A percentile compares a stretch with the other conserved stretches of the same genome.
Evolutionary conservation across 2,113 vertebrate species (phyloP).

Genomic region (Gymnogyps californianus): DNA sequence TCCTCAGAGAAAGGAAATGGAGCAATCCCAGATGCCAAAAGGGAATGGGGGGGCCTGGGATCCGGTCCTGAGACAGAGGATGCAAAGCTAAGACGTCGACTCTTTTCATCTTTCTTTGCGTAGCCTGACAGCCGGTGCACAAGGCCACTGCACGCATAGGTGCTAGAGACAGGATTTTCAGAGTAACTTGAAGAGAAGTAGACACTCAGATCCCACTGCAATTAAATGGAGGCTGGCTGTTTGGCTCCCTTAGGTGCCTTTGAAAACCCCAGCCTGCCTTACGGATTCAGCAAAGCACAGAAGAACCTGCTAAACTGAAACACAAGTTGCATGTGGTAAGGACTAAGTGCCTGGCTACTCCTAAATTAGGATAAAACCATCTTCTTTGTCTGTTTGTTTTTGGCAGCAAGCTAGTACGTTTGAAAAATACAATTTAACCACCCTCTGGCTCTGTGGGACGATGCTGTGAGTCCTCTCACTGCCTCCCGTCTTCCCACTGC

Average conservation of each 20-base stretch:
- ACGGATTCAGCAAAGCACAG: background rate
- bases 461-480: background rate
- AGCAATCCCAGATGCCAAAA: background rate
- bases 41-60: background rate
- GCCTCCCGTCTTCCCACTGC: background rate
- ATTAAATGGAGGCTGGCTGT: accelerated
- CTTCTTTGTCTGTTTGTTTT: background rate
- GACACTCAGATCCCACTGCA: background rate
- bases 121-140: background rate
- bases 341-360: background rate
- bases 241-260: background rate
- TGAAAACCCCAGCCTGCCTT: background rate
- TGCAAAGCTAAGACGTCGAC: background rate
- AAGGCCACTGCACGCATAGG: accelerated
- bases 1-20: background rate
- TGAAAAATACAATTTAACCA: background rate
- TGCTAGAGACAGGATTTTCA: background rate
- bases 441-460: background rate
- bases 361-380: background rate
- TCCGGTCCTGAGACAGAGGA: background rate
- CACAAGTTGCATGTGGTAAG: accelerated
- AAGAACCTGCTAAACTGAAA: background rate
- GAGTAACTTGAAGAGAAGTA: background rate
- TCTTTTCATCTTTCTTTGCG: background rate
- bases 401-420: background rate